A percentile compares a stretch with the other conserved stretches of the same genome.
Evolutionary conservation across 30 jellyfish, hydroid and myxozoan genomes (phyloP).

Genomic region (Turritopsis dohrnii): DNA sequence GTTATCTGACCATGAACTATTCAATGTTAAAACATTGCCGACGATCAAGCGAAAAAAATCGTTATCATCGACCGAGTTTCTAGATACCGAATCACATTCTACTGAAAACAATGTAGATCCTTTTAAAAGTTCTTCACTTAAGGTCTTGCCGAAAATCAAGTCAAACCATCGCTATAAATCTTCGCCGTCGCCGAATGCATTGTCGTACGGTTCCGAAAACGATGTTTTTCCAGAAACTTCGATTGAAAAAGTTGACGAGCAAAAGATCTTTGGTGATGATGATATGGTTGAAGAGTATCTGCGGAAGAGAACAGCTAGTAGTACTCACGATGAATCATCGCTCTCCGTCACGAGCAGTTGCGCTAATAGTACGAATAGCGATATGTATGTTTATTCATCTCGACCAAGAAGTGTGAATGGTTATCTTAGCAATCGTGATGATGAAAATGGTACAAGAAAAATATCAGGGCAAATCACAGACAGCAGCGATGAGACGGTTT

Average conservation of each 20-base stretch:
- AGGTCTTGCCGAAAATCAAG: conserved; percentile 20
- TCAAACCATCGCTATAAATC: not conserved
- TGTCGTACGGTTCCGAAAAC: not conserved
- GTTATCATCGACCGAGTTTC: not conserved
- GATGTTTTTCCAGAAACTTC: not conserved
- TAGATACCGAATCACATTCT: not conserved
- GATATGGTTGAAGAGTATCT: conserved; percentile 51
- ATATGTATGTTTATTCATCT: conserved; percentile 64
- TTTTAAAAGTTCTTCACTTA: conserved; percentile 21
- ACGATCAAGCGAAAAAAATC: conserved; percentile 19
- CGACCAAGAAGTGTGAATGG: conserved; percentile 55
- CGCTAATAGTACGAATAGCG: conserved; percentile 64
- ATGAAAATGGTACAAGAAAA: conserved; percentile 2
- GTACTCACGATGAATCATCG: conserved; percentile 41
- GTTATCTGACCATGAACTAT: not conserved
- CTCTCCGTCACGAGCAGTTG: conserved; percentile 60
- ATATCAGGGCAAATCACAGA: not conserved
- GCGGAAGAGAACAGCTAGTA: conserved; percentile 43
- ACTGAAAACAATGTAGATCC: not conserved
- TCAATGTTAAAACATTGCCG: not conserved
- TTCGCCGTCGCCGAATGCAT: not conserved
- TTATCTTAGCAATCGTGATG: conserved; percentile 13
- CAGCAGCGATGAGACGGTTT: not conserved
- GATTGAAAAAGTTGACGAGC: not conserved
- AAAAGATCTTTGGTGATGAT: conserved; percentile 4